Percentiles rank a stretch among this genome's conserved stretches.
phyloP scores from a whole-genome alignment of 1,140 invertebrate species.

The Dermatophagoides farinae region DNA sequence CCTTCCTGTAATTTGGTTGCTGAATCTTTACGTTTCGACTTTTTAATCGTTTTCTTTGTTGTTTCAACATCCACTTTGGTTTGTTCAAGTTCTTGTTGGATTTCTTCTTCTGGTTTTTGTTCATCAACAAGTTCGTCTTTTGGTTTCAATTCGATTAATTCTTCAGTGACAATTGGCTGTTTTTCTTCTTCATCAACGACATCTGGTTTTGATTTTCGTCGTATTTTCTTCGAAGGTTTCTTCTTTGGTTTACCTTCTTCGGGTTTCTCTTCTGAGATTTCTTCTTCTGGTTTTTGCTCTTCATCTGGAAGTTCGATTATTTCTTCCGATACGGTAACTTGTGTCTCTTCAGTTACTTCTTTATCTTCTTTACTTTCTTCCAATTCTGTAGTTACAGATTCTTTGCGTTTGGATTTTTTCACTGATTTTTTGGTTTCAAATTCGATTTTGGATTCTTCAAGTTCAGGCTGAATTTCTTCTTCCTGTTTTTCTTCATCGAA shows the following conservation, averaged over 20 bases:
- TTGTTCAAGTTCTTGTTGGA: slow-evolving; percentile 22
- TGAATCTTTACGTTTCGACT: not conserved
- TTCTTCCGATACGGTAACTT: no score
- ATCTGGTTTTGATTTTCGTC: not conserved
- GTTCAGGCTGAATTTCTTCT: slow-evolving; percentile 15
- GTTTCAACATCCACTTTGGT: slow-evolving; percentile 25
- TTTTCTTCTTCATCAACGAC: not conserved
- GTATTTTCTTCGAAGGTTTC: not conserved
- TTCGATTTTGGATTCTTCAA: slow-evolving; percentile 24
- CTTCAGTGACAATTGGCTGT: not conserved
- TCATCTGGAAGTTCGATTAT: no score
- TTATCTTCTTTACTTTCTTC: no score
- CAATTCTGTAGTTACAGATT: no score
- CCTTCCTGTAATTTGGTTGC: not conserved
- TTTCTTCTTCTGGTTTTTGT: not conserved
- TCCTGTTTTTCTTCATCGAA: not conserved
- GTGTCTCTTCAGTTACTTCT: no score
- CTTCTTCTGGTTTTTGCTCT: no score
- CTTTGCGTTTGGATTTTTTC: no score
- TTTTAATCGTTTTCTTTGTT: no score
- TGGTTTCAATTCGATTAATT: not conserved
- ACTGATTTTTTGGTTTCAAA: slow-evolving; percentile 21
- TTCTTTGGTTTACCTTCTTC: not conserved
- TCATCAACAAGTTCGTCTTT: not conserved
- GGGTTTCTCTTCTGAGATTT: not conserved